Percentiles rank a stretch among this genome's conserved stretches.
phyloP scores from a whole-genome alignment of 2,888 invertebrate species.

The Lasioglossum villosulum region DNA sequence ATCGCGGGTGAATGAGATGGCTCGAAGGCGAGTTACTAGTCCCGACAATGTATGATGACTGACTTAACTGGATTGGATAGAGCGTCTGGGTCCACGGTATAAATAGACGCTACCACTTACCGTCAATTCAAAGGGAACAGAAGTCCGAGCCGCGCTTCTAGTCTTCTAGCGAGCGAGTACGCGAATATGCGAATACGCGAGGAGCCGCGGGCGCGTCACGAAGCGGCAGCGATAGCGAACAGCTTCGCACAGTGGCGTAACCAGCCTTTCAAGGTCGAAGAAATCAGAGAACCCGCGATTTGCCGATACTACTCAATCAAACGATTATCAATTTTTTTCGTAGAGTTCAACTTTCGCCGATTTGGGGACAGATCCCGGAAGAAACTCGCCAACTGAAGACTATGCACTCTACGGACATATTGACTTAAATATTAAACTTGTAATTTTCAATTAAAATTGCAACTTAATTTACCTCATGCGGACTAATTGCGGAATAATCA shows the following conservation, averaged over 20 bases:
- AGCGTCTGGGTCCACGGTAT: constrained; percentile 70
- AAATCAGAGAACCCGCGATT: constrained; percentile 27
- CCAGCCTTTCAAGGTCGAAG: constrained; percentile 43
- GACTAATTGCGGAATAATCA: too few relatives aligned
- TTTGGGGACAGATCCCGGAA: not conserved
- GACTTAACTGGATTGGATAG: constrained; percentile 75
- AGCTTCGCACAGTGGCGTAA: constrained; percentile 49
- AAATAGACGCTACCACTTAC: constrained; percentile 77
- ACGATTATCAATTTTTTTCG: not conserved
- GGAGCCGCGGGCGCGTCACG: constrained; percentile 56
- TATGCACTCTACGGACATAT: too few relatives aligned
- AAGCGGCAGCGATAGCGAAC: constrained; percentile 54
- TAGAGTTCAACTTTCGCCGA: not conserved
- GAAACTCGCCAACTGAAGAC: too few relatives aligned
- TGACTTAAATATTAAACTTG: too few relatives aligned
- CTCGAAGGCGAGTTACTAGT: constrained; percentile 64
- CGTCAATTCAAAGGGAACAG: constrained; percentile 72
- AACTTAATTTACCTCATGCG: too few relatives aligned
- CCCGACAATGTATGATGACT: constrained; percentile 70
- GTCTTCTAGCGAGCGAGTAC: constrained; percentile 24
- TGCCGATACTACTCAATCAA: not conserved
- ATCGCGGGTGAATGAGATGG: constrained; percentile 58
- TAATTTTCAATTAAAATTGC: too few relatives aligned
- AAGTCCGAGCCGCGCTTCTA: constrained; percentile 58
- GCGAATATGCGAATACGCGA: constrained; percentile 31